Percentiles rank a stretch among this genome's conserved stretches.
These are phyloP conservation scores for Pammene fasciana DNA, from an alignment of 2,888 invertebrate species.

Conservation along the genomic window DNA sequence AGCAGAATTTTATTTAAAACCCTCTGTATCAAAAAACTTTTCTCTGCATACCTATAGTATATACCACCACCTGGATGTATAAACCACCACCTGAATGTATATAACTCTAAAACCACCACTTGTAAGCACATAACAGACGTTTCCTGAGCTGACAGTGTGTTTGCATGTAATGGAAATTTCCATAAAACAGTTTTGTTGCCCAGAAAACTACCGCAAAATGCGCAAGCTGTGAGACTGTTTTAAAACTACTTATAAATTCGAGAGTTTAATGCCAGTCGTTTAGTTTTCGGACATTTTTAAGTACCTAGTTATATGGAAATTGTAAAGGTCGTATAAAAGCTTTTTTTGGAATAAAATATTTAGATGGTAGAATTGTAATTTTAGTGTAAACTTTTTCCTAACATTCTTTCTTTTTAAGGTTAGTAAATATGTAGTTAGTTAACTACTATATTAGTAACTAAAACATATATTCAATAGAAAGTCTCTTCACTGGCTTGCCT, in stretches of 20 bases:
- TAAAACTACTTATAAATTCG: constrained; percentile 32
- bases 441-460: background rate
- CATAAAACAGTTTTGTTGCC: background rate
- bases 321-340: too few relatives aligned
- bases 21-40: too few relatives aligned
- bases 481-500: background rate
- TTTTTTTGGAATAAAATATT: too few relatives aligned
- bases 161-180: constrained; percentile 3
- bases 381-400: too few relatives aligned
- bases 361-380: too few relatives aligned
- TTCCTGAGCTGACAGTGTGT: background rate
- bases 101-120: background rate
- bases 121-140: background rate
- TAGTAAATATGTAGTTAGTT: background rate
- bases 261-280: constrained; percentile 2
- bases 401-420: too few relatives aligned
- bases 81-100: background rate
- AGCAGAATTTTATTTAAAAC: too few relatives aligned
- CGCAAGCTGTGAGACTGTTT: constrained; percentile 14
- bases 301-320: background rate
- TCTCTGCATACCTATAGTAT: too few relatives aligned
- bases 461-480: background rate
- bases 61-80: background rate
- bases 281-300: constrained; percentile 9
- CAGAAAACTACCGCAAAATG: background rate